Base-by-base conservation (phyloP, 2,113 vertebrate species). In the Cariama cristata region DNA sequence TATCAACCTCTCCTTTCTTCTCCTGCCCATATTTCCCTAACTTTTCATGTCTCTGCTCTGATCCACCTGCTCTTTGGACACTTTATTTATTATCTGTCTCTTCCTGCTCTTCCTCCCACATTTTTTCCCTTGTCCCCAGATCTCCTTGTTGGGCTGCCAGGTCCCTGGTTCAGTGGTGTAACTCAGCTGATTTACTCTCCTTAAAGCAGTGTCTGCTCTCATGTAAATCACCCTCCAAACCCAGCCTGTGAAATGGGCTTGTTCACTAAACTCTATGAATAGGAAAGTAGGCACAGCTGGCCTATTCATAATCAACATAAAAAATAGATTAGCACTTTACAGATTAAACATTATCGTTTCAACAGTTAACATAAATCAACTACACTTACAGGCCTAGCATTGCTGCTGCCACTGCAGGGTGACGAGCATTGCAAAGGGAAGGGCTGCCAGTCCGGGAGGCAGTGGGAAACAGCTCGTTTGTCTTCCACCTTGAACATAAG, bases 321-420 rank as follows among this genome's bases (percentile, higher is more conserved):
- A 98, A 98, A 98, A 98, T 97, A 98, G 98, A 98, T 98, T 98
- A 99, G 98, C 97, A 97, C 97, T 98, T 98, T 98, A 97, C 97
- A 98, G 98, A 98, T 98, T 98, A 97, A 98, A 98, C 98, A 98
- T 98, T 98, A 98, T 98, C 97, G 88, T 98, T 98, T 98, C 97
- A 97, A 98, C 66, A 55, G 97, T 94, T 97, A 98, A 98, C 98
- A 98, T 98, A 98, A 98, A 98, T 98, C 98, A 98, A 93, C 90
- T 62, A 87, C 97, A 96, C 81, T 85, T 97, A 96, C 79, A 93
- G 94, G 84, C 76, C 68, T 45, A 64, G 80, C 71, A 72, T 90
- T 94, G 87, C 94, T 90, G 88, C 90, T 76, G 69, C 90, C 69
- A 94, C 91, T 91, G 74, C 64, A 28, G 75, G 49, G 66, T 86